Percentiles rank a stretch among this genome's conserved stretches.
These are phyloP conservation scores for Bombylius discolor DNA, from an alignment of 2,888 invertebrate genomes.

Conservation along the genomic window DNA sequence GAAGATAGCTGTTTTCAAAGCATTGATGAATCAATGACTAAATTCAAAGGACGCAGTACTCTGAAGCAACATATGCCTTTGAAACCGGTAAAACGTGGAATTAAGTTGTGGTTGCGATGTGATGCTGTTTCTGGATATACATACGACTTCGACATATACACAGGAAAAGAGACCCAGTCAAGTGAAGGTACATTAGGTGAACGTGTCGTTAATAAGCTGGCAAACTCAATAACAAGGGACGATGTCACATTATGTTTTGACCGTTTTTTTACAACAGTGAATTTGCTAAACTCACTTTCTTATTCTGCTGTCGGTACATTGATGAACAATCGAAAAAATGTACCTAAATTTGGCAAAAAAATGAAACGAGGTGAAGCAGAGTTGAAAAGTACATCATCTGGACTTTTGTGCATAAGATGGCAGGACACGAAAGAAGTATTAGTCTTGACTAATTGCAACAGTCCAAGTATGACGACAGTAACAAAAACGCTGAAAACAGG, in stretches of 20 bases:
- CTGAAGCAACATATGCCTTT: not conserved
- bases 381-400: conserved; percentile 2
- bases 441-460: conserved; percentile 4
- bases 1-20: conserved; percentile 8
- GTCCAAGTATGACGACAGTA: no score
- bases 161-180: not conserved
- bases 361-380: conserved; percentile 5
- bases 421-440: conserved; percentile 7
- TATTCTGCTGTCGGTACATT: no score
- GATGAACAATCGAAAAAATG: no score
- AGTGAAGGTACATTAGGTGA: not conserved
- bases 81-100: conserved; percentile 1
- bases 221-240: no score
- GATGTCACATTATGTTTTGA: no score
- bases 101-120: conserved; percentile 7
- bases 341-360: not conserved
- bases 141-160: not conserved
- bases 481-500: conserved; percentile 1
- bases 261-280: no score
- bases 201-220: not conserved
- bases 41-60: no score
- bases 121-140: not conserved
- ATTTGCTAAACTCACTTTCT: no score
- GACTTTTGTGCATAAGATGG: conserved; percentile 7
- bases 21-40: not conserved